phyloP scores from a whole-genome alignment of 2,888 invertebrate genomes.

The Troides helena region DNA sequence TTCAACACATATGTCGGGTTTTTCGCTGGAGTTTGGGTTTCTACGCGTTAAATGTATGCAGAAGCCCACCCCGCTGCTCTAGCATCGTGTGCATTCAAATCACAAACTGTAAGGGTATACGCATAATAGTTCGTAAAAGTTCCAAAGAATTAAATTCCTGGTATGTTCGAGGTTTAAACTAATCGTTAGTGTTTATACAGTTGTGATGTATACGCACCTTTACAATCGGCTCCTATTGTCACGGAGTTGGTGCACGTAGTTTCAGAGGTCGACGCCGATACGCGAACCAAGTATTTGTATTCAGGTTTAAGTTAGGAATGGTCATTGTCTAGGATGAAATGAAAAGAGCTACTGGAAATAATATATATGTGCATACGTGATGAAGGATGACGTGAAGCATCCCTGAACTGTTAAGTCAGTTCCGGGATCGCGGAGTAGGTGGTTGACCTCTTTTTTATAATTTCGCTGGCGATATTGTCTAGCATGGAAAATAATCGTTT shows the following conservation, averaged over 20 bases:
- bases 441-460: not conserved
- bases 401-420: conserved; percentile 6
- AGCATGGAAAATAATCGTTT: not conserved
- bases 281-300: conserved; percentile 19
- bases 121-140: not conserved
- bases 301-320: conserved; percentile 14
- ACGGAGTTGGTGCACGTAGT: not conserved
- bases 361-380: conserved; percentile 10
- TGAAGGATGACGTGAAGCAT: not conserved
- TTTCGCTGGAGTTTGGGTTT: conserved; percentile 26
- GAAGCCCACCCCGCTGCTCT: conserved; percentile 29
- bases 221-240: no score
- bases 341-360: conserved; percentile 1
- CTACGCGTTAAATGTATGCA: conserved; percentile 28
- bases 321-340: conserved; percentile 18
- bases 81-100: conserved; percentile 32
- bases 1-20: conserved; percentile 24
- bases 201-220: no score
- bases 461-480: not conserved
- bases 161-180: no score
- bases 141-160: no score
- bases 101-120: conserved; percentile 16
- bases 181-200: no score
- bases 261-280: not conserved
- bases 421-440: not conserved